Conservation (phyloP, 2,888 invertebrate genomes). For the Catocala nupta region DNA sequence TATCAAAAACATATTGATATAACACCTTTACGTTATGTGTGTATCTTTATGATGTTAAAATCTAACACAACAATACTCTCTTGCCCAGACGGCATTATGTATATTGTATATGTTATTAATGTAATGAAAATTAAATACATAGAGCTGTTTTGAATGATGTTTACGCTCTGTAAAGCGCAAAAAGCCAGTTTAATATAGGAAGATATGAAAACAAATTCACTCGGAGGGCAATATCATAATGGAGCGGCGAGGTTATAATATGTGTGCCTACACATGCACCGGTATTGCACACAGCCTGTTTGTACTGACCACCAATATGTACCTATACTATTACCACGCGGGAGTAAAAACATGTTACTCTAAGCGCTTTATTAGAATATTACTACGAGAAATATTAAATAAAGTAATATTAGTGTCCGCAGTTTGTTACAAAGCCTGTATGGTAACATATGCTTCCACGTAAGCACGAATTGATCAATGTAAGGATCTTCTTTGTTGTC, state of each 20-base stretch:
- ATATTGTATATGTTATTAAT: not conserved
- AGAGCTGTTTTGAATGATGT: conserved; percentile 59
- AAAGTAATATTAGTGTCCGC: too few species aligned
- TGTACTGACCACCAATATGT: conserved; percentile 69
- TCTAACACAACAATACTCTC: too few species aligned
- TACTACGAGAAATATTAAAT: too few species aligned
- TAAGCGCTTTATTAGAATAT: not conserved
- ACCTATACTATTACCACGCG: conserved; percentile 65
- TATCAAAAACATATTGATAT: too few species aligned
- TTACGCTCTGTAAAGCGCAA: conserved; percentile 68
- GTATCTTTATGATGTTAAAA: too few species aligned
- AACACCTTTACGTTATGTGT: too few species aligned
- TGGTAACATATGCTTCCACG: too few species aligned
- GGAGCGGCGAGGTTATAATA: conserved; percentile 71
- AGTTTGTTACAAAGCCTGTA: too few species aligned
- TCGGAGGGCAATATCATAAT: conserved; percentile 85
- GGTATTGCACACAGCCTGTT: conserved; percentile 70
- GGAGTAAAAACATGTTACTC: conserved; percentile 49
- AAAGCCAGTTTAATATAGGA: conserved; percentile 71
- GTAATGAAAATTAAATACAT: conserved; percentile 17
- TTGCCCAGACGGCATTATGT: too few species aligned
- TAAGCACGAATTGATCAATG: too few species aligned
- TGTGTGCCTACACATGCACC: conserved; percentile 10
- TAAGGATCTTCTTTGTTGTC: too few species aligned
- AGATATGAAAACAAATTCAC: conserved; percentile 81